phyloP scores from a whole-genome alignment of 2,888 invertebrate species.

The Priocnemis perturbator region DNA sequence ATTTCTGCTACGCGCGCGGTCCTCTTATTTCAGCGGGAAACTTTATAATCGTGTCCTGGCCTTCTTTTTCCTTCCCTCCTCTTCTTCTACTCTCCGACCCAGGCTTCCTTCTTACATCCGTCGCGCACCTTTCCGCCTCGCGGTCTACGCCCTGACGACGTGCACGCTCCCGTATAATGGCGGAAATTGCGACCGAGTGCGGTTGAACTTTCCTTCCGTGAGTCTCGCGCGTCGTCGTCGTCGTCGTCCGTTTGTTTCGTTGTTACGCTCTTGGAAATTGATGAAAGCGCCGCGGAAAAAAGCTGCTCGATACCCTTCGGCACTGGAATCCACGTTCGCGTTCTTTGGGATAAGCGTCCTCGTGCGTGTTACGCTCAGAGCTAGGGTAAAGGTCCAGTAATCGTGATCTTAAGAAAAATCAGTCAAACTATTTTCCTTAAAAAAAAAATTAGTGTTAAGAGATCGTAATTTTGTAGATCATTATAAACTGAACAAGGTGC shows the following conservation, averaged over 20 bases:
- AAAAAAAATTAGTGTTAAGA: too few species aligned
- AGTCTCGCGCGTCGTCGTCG: background rate
- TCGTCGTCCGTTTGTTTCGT: background rate
- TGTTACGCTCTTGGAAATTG: background rate
- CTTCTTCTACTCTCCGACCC: background rate
- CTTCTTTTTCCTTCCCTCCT: background rate
- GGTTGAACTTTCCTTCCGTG: conserved; percentile 2
- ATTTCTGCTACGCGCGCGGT: conserved; percentile 26
- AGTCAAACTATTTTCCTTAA: too few species aligned
- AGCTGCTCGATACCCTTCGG: too few species aligned
- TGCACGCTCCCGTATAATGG: conserved; percentile 7
- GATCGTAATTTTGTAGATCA: too few species aligned
- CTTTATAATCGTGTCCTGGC: conserved; percentile 38
- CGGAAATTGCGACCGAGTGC: background rate
- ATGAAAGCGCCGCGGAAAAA: too few species aligned
- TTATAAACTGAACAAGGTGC: too few species aligned
- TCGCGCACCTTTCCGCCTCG: conserved; percentile 3
- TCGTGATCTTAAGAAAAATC: too few species aligned
- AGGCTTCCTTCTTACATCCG: conserved; percentile 1
- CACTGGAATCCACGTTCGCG: too few species aligned
- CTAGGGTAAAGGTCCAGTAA: too few species aligned
- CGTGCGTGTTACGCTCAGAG: too few species aligned
- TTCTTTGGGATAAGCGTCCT: too few species aligned
- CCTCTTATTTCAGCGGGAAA: conserved; percentile 41
- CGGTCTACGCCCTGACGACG: conserved; percentile 9